A percentile compares a stretch with the other conserved stretches of the same genome.
Evolutionary conservation across 2,888 invertebrate genomes (phyloP).

Genomic region (Cistogaster globosa): DNA sequence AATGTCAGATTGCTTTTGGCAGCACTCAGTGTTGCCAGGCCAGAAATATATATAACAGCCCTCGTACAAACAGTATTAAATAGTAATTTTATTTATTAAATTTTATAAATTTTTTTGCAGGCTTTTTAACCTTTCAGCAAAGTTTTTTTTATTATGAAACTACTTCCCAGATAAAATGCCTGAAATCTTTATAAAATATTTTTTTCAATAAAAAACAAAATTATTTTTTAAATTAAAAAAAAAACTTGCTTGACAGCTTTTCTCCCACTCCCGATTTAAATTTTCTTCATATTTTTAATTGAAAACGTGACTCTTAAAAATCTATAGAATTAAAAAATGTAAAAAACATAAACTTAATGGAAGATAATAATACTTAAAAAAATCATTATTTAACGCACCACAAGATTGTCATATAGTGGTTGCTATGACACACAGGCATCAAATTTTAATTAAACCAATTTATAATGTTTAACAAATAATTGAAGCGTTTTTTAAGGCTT

Average conservation of each 20-base stretch:
- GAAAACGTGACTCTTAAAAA: slow-evolving; percentile 59
- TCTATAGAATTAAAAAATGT: slow-evolving; percentile 11
- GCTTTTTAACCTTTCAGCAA: no score
- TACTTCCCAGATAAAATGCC: no score
- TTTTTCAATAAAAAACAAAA: no score
- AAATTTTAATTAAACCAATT: slow-evolving; percentile 4
- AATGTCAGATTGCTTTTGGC: no score
- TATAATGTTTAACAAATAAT: neutral
- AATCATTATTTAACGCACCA: slow-evolving; percentile 22
- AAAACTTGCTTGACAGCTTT: neutral
- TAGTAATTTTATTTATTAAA: no score
- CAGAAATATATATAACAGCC: no score
- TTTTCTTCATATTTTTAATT: slow-evolving; percentile 23
- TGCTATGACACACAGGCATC: neutral
- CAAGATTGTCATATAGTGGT: neutral
- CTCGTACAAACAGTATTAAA: no score
- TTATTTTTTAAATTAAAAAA: neutral
- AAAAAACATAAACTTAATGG: neutral
- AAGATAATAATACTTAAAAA: slow-evolving; percentile 12
- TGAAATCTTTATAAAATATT: no score
- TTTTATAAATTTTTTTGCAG: no score
- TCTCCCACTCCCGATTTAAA: neutral
- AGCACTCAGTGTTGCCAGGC: no score
- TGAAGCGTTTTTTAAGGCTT: no score
- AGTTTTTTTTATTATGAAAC: no score